Evolutionary conservation across 2,888 invertebrate genomes (phyloP), one percentile per base, ranked within the genome.

Genomic region (Agonum fuliginosum): DNA sequence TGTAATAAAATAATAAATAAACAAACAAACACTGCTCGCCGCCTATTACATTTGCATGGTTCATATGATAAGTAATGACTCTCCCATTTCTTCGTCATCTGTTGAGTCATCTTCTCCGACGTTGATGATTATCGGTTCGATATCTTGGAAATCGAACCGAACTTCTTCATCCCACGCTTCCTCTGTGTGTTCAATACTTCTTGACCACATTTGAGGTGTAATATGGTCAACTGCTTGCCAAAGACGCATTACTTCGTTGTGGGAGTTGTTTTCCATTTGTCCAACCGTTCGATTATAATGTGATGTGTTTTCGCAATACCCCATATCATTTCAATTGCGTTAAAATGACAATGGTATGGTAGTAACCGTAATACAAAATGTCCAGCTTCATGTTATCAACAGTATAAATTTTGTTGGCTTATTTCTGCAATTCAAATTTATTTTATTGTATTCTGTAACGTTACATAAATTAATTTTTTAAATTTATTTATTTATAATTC

Each of bases 111-210:
- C 6, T 30, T 27, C 65, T 65, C 12, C 14, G 17, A 65, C 17
- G 10, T 65, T 10, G 34, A 65, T 30, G 34, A 30, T 65, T 12
- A 65, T 30, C 12, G 65, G 65, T 27, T 65, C 14, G 0, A 65
- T 34, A 37, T 65, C 65, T 17, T 65, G 30, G 14, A 34, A n/a
- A 34, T 65, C 17, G 12, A 24, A 12, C 27, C 30, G 24, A 10
- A 62, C 62, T 62, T 62, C 62, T 8, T 54, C 22, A 54, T 14
- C n/a, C 54, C 54, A 54, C 2, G 54, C 54, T 54, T 54, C 54
- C 20, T 54, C 22, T 17, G 54, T 54, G 6, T 54, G 54, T 6
- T 27, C 27, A 6, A 54, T 4, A 10, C 54, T 20, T 12, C 20
- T 54, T 54, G 54, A 22, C 54, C 54, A 54, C 10, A 54, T 20